Evolutionary conservation across 2,797 vertebrate genomes (phyloP).

Genomic region (Cirrhinus molitorella): DNA sequence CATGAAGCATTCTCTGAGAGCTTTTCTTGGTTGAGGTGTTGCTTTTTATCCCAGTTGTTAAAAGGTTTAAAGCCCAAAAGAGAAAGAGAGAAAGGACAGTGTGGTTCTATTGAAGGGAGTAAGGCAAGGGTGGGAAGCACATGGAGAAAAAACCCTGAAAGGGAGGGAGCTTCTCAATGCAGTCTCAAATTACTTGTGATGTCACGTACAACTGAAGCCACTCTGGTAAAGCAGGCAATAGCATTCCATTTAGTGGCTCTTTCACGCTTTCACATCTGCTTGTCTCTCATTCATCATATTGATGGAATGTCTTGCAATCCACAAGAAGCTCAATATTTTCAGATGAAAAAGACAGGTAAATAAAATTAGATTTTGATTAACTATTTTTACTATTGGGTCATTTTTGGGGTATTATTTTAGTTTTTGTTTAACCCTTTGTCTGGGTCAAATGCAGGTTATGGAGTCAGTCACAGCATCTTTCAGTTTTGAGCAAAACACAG

Average conservation of each 20-base stretch:
- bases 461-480: neutral
- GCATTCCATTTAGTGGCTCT: constrained; percentile 4
- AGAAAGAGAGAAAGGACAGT: constrained; percentile 53
- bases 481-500: no score
- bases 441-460: neutral
- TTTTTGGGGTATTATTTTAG: neutral
- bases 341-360: neutral
- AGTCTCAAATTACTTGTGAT: constrained; percentile 80
- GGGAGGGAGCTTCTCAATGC: constrained; percentile 67
- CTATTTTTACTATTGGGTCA: neutral
- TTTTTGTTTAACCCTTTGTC: neutral
- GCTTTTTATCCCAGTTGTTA: constrained; percentile 45
- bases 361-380: neutral
- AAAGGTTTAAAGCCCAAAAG: constrained; percentile 51
- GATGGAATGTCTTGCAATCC: neutral
- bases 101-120: constrained; percentile 51
- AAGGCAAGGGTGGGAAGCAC: constrained; percentile 65
- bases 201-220: constrained; percentile 70
- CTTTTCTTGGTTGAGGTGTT: constrained; percentile 49
- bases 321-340: neutral
- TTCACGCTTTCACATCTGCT: neutral
- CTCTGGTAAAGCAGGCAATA: constrained; percentile 48
- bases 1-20: constrained; percentile 48
- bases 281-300: neutral
- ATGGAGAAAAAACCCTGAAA: constrained; percentile 66